Evolutionary conservation across 2,888 invertebrate genomes (phyloP), one percentile per base, ranked within the genome.

Genomic region (Pelosia muscerda): DNA sequence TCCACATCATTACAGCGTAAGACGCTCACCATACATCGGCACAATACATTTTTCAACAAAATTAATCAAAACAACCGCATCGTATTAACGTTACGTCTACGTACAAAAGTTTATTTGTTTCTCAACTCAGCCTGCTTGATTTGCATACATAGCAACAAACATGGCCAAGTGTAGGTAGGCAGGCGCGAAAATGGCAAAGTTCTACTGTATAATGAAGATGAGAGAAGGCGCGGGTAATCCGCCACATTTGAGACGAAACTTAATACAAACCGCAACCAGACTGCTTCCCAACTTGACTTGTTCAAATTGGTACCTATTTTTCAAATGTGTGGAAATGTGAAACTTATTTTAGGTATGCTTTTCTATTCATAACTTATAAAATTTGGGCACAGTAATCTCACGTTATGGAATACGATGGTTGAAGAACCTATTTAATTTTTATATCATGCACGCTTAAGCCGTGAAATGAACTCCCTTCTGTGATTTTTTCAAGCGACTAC

Each of bases 181-280:
- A 85, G 85, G 86, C 85, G 90, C 88, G 89, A 89, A 88, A 88
- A 90, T 88, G 84, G 85, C 83, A 87, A 94, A 94, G 89, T 93
- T 93, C 81, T 75, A 78, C 75, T 84, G 93, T 90, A 94, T 93
- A 94, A 94, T 93, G 93, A 93, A 93, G 92, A 91, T 88, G 92
- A 86, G 91, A 81, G 85, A 87, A 88, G 89, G 87, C 88, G 90
- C 63, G 77, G 84, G 87, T 92, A 92, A 93, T 93, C 92, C 90
- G 83, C 86, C 84, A 86, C 89, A 86, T 84, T 84, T 83, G 81
- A 79, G 77, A 76, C 79, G 78, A 86, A 93, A 93, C 90, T 93
- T 92, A 81, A 79, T 75, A 86, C 85, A 85, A 90, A 88, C 92
- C 91, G 70, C 90, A 87, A 77, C 81, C 82, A 69, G 73, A 72